Evolutionary conservation across 2,888 invertebrate species (phyloP), one percentile per base, ranked within the genome.

Genomic region (Mellilla xanthometata): DNA sequence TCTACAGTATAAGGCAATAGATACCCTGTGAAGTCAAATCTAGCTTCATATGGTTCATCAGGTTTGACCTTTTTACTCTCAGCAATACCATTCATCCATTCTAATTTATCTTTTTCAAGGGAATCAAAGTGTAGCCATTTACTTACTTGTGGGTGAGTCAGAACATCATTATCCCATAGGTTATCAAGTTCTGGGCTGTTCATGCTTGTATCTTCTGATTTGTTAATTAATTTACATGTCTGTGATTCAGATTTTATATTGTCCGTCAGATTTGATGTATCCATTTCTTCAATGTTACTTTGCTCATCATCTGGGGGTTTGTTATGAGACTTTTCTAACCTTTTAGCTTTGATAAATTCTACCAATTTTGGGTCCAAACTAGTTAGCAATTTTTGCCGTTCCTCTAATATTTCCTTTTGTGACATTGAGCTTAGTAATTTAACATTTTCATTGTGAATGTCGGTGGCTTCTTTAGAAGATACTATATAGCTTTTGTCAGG

Each of bases 91-190:
- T 94, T 93, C 91, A 96, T 96, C 98, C 98, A 98, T 64, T 94
- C 93, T 10, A 98, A 76, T 76, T 98, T 98, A 56, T 96, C 95
- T 53, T 92, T 91, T 80, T 98, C 98, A 29, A 97, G 74, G n/a
- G 92, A 90, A 75, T 96, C 93, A 92, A 98, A 98, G 72, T 97
- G 92, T 0, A 97, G 72, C 96, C 96, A 97, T 33, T 93, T 92
- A 48, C 93, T 91, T 0, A 93, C 76, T 51, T 92, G 85, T 12
- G 93, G 91, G 56, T 91, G 89, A 9, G 91, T 85, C 3, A 94
- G 62, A 19, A 94, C 74, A 64, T 93, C 91, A 62, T 90, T 84
- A n/a, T 92, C 91, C 65, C 91, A 85, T 24, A 90, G 58, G 24
- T 68, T 59, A 54, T 80, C 75, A 62, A 60, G 55, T 15, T 62